These are phyloP conservation scores for Hyposoter didymator DNA, from an alignment of 2,888 invertebrate genomes.

Conservation along the genomic window DNA sequence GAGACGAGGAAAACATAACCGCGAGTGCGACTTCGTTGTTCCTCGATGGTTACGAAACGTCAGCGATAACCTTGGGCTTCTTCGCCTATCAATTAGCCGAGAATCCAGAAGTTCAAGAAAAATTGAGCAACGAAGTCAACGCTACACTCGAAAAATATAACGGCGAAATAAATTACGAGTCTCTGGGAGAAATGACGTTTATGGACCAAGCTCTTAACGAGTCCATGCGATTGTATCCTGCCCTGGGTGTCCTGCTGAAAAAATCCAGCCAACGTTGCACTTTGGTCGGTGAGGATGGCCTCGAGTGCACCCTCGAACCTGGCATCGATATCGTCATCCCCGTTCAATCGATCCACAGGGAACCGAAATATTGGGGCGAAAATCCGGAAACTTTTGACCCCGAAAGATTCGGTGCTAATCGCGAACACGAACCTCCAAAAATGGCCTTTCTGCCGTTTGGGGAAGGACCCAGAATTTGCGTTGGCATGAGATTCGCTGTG, in stretches of 20 bases:
- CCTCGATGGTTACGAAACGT: constrained; percentile 85
- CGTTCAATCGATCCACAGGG: constrained; percentile 59
- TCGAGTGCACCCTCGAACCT: constrained; percentile 69
- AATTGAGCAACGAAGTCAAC: constrained; percentile 83
- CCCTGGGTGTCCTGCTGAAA: constrained; percentile 19
- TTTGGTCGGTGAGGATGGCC: constrained; percentile 66
- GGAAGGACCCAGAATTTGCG: constrained; percentile 67
- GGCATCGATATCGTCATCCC: constrained; percentile 69
- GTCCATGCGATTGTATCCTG: constrained; percentile 68
- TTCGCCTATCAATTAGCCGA: constrained; percentile 84
- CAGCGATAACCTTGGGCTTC: constrained; percentile 84
- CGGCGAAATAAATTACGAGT: constrained; percentile 83
- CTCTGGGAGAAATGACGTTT: constrained; percentile 84
- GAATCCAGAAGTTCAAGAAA: constrained; percentile 83
- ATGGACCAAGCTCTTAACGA: constrained; percentile 84
- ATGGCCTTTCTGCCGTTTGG: constrained; percentile 65
- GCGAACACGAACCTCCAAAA: constrained; percentile 39
- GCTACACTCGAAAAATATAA: constrained; percentile 75
- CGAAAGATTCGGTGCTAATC: constrained; percentile 63
- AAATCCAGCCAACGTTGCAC: neutral
- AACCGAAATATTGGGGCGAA: constrained; percentile 66
- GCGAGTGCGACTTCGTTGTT: constrained; percentile 85
- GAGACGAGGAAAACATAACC: constrained; percentile 77
- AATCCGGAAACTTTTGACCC: constrained; percentile 67
- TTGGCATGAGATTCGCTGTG: constrained; percentile 62